Base-by-base conservation (phyloP, 1,140 invertebrate genomes). In the Aleiodes sp. region DNA sequence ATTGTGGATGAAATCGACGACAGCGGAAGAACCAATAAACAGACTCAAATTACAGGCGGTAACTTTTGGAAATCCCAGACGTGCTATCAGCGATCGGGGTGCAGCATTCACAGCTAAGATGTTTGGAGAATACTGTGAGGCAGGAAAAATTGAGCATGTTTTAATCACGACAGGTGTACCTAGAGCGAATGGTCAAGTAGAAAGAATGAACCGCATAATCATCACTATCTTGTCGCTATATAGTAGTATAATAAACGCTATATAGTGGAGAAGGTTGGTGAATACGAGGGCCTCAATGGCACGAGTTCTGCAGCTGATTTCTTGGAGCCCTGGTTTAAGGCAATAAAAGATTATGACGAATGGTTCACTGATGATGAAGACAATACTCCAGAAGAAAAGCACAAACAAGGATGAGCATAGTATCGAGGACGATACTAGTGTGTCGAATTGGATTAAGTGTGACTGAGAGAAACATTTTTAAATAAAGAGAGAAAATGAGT, bases 61-160 rank as follows among this genome's bases (percentile, higher is more conserved):
- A 46, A 66, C 70, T 28, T 85, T 84, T 76, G 81, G 82, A 9
- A 75, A 76, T 29, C 82, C 81, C 2, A 16, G 41, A 9, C 71
- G 79, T 35, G 78, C 85, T 7, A 75, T 84, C 1, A 74, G 76
- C 0, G 81, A 84, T 57, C 43, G 78, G 57, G 78, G 76, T 2
- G 74, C 82, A 4, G 83, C 84, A 0, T 86, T 86, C 63, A 86
- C 82, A 0, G 65, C 76, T 6, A 70, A 73, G 8, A 71, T 74
- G 0, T 82, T 83, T 64, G 7, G 76, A 56, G 61, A 73, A 0
- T 84, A 82, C 70, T 83, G 80, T 63, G 39, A 70, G 8, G 46
- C 73, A 19, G 73, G 82, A 65, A 68, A 74, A 57, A 82, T 84
- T 39, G 16, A 70, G n/a, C 77, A 81, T 74, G 10, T 70, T 0